A percentile compares a stretch with the other conserved stretches of the same genome.
Conservation (phyloP, 1,140 invertebrate genomes). For the Bicyclus anynana region DNA sequence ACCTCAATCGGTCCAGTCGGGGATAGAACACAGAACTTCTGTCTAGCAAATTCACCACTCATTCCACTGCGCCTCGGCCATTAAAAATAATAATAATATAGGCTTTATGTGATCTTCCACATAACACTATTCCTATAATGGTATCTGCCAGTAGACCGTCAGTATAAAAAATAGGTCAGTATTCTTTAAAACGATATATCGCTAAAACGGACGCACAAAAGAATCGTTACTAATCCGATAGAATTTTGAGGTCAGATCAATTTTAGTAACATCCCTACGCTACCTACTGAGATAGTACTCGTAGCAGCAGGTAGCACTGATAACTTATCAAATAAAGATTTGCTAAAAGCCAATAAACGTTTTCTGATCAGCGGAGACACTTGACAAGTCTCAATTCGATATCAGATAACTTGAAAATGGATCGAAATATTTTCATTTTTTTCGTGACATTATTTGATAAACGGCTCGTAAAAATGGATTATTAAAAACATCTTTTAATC, state of each 20-base stretch:
- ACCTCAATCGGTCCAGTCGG: too few species aligned
- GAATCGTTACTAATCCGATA: too few species aligned
- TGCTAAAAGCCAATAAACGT: slow-evolving; percentile 3
- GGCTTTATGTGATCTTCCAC: too few species aligned
- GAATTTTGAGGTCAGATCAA: neutral
- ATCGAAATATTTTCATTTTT: slow-evolving; percentile 4
- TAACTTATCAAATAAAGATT: slow-evolving; percentile 1
- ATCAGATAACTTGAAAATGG: slow-evolving; percentile 7
- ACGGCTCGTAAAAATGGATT: neutral
- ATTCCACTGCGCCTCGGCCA: too few species aligned
- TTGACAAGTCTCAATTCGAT: slow-evolving; percentile 11
- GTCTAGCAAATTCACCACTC: too few species aligned
- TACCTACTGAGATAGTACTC: neutral
- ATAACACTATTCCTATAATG: too few species aligned
- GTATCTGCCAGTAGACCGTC: too few species aligned
- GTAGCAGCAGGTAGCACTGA: slow-evolving; percentile 4
- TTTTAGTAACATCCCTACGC: neutral
- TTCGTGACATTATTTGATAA: slow-evolving; percentile 7
- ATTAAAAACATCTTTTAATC: slow-evolving; percentile 1
- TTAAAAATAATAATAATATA: too few species aligned
- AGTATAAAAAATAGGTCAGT: too few species aligned
- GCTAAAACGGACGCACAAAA: too few species aligned
- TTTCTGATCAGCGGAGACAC: slow-evolving; percentile 3
- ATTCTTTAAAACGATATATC: too few species aligned
- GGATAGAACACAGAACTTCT: too few species aligned